A percentile compares a stretch with the other conserved stretches of the same genome.
phyloP scores from a whole-genome alignment of 2,888 invertebrate species.

The Ischnus inquisitorius region DNA sequence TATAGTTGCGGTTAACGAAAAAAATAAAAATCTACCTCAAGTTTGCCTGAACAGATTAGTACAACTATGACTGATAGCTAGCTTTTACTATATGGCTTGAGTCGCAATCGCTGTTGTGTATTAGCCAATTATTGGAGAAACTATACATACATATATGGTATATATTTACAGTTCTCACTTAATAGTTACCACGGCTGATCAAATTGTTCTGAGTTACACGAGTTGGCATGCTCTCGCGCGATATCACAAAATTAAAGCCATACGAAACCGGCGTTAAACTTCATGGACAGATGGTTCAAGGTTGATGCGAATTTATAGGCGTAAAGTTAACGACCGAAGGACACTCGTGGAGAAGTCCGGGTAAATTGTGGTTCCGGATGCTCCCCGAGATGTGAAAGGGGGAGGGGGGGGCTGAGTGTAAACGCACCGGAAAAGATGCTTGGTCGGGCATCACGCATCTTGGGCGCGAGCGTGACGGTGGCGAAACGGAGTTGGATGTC shows the following conservation, averaged over 20 bases:
- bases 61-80: too few species aligned
- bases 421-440: slow-evolving; percentile 49
- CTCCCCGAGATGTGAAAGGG: background rate
- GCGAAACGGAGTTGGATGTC: slow-evolving; percentile 66
- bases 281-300: background rate
- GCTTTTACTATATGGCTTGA: too few species aligned
- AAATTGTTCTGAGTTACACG: background rate
- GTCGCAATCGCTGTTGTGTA: too few species aligned
- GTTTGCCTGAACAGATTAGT: too few species aligned
- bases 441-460: slow-evolving; percentile 34
- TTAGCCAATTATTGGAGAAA: too few species aligned
- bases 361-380: slow-evolving; percentile 22
- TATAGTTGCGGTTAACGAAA: too few species aligned
- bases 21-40: too few species aligned
- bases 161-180: too few species aligned
- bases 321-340: slow-evolving; percentile 14
- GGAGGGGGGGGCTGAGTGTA: slow-evolving; percentile 31
- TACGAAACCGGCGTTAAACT: slow-evolving; percentile 1
- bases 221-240: background rate
- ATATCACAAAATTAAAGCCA: background rate
- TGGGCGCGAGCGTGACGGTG: slow-evolving; percentile 32
- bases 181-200: too few species aligned
- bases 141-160: too few species aligned
- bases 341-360: background rate
- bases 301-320: slow-evolving; percentile 5